Evolutionary conservation across 2,797 vertebrate genomes (phyloP), one percentile per base, ranked within the genome.

Genomic region (Mareca penelope): DNA sequence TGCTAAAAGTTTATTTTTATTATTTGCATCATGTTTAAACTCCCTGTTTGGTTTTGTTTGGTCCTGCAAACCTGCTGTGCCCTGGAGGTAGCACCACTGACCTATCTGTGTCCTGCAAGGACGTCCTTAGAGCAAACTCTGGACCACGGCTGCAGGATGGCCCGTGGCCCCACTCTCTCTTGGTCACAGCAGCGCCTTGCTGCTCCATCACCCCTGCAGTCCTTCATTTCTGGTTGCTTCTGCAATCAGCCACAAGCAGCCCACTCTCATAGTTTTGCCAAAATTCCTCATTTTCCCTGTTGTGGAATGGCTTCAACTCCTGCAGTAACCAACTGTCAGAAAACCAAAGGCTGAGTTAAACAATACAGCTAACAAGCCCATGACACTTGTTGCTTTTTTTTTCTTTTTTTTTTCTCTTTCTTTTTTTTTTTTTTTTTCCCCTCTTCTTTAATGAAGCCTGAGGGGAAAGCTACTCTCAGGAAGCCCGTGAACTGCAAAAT

Each of bases 111-210:
- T 65, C 55, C 75, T 76, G 31, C 61, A 61, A 8, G 24, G 1
- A 8, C 64, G 5, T 70, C 68, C 76, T 22, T 2, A 6, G 80
- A 40, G 65, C 60, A 35, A n/a, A 14, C 23, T 8, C 23, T 24
- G 55, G 35, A 11, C 35, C 18, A 15, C 37, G 50, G 39, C 50
- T 35, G 61, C 50, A 53, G 35, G 18, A 6, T 4, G 42, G 17
- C 15, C 2, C 6, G 0, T n/a, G n/a, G 59, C 46, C 19, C 0
- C 18, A 13, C 46, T 69, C 6, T 1, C 15, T 0, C 15, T 1
- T 1, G 15, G 31, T 13, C 6, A 29, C 16, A 44, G 53, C 78
- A 89, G 15, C 3, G 1, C 70, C 63, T 46, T 3, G 1, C 33
- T 63, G 69, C 14, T 55, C 37, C 26, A 28, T 9, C 24, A 1